Conservation (phyloP, 1,140 invertebrate genomes). For the Dysdera silvatica region DNA sequence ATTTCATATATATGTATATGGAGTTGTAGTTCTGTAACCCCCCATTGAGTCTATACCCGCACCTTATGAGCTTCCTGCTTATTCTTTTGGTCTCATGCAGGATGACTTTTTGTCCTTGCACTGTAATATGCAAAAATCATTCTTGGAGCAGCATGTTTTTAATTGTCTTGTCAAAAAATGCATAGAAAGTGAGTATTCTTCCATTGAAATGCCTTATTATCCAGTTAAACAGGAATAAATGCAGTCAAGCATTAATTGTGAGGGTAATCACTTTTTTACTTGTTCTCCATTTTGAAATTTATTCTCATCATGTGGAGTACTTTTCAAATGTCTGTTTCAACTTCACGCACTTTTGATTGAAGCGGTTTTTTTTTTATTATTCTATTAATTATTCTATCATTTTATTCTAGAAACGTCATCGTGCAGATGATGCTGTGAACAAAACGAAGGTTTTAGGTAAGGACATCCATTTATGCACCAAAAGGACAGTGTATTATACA, state of each 20-base stretch:
- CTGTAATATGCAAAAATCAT: too few species aligned
- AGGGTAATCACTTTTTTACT: neutral
- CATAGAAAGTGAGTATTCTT: too few species aligned
- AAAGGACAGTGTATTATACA: neutral
- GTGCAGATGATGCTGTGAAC: conserved; percentile 90
- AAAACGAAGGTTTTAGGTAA: conserved; percentile 60
- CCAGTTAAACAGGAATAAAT: neutral
- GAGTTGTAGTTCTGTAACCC: too few species aligned
- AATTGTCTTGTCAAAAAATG: too few species aligned
- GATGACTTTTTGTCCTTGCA: too few species aligned
- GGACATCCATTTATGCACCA: neutral
- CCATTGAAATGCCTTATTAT: neutral
- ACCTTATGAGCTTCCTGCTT: too few species aligned
- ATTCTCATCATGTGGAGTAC: neutral
- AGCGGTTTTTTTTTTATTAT: neutral
- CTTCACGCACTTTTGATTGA: neutral
- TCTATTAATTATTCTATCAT: neutral
- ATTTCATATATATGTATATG: too few species aligned
- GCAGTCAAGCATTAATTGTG: neutral
- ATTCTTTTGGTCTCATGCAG: too few species aligned
- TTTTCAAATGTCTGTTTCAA: neutral
- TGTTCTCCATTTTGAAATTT: neutral
- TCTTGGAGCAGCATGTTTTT: too few species aligned
- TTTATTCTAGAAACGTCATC: conserved; percentile 70
- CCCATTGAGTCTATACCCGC: too few species aligned